phyloP scores from a whole-genome alignment of 1,140 invertebrate species.

The Drosophila busckii region DNA sequence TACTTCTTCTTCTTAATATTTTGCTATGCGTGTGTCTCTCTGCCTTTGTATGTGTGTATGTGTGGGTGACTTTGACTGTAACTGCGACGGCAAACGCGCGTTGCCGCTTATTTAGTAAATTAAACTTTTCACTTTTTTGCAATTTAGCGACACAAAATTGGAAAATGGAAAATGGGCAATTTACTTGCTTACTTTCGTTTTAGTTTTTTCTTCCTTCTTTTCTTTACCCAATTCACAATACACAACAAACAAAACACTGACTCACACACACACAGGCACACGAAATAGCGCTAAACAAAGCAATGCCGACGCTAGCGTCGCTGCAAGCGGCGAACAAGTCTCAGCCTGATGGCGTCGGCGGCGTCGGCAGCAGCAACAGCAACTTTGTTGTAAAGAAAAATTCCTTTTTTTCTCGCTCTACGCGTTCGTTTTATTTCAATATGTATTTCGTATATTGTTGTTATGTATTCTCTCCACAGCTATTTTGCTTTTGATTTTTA shows the following conservation, averaged over 20 bases:
- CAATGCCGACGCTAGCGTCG: conserved; percentile 23
- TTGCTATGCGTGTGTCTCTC: conserved; percentile 6
- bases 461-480: conserved; percentile 37
- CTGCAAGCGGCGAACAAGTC: conserved; percentile 28
- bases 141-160: conserved; percentile 37
- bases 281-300: conserved; percentile 29
- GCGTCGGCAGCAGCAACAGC: conserved; percentile 19
- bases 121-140: conserved; percentile 74
- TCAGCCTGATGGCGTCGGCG: conserved; percentile 22
- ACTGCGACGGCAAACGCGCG: too few relatives aligned
- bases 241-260: conserved; percentile 14
- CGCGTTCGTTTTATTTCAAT: conserved; percentile 46
- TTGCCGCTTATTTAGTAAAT: conserved; percentile 65
- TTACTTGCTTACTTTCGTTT: conserved; percentile 40
- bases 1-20: neutral
- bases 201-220: too few relatives aligned
- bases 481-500: conserved; percentile 45
- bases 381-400: conserved; percentile 54
- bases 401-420: conserved; percentile 50
- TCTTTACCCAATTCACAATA: conserved; percentile 41
- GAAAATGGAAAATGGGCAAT: conserved; percentile 46
- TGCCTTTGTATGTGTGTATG: conserved; percentile 9
- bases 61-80: conserved; percentile 8
- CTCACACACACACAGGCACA: neutral
- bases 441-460: conserved; percentile 20